Conservation (phyloP, 2,113 vertebrate species). For the Eudorcas thomsonii region DNA sequence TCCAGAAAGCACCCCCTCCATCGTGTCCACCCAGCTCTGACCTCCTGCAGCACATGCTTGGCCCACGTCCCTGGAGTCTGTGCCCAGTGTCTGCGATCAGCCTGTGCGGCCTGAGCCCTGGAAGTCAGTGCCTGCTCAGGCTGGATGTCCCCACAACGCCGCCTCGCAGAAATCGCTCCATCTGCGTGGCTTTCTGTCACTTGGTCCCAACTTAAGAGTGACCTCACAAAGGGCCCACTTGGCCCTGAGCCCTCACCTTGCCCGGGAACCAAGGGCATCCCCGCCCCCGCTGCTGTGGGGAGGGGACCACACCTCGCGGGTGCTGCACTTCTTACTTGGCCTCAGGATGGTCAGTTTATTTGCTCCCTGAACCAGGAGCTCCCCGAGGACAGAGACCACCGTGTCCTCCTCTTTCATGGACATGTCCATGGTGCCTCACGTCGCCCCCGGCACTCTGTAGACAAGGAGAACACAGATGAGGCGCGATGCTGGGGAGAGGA, state of each 20-base stretch:
- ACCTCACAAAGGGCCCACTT: not conserved
- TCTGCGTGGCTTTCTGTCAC: not conserved
- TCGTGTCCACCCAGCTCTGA: not conserved
- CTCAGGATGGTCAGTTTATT: not conserved
- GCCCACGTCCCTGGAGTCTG: not conserved
- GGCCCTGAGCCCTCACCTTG: not conserved
- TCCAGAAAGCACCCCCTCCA: not conserved
- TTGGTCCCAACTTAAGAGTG: not conserved
- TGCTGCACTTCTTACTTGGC: not conserved
- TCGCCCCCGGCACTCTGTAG: fast-evolving
- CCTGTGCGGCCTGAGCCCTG: not conserved
- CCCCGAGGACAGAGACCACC: not conserved
- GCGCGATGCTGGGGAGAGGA: not conserved
- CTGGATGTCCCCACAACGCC: not conserved
- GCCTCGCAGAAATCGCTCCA: not conserved
- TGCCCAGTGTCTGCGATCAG: not conserved
- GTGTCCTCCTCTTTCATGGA: not conserved
- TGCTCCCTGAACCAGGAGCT: not conserved
- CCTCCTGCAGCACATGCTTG: not conserved
- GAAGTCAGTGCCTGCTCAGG: not conserved
- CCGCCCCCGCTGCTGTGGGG: not conserved
- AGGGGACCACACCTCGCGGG: fast-evolving
- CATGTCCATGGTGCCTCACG: not conserved
- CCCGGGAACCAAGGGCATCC: not conserved
- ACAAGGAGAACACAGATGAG: not conserved